Base-by-base conservation (phyloP, 64 coral and sea anemone genomes). In the Montipora capricornis region DNA sequence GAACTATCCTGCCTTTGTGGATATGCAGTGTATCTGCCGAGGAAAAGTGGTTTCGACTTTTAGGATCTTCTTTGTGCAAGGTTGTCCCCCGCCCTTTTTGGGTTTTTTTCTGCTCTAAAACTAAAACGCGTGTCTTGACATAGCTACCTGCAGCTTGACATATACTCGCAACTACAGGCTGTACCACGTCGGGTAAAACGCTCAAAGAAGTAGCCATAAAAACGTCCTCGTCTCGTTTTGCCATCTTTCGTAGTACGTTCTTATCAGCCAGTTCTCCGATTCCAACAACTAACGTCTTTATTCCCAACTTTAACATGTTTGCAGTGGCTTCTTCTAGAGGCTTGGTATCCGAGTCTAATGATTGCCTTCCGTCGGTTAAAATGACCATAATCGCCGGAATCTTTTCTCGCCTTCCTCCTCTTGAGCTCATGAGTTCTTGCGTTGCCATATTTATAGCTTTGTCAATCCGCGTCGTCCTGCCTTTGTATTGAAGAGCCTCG, bases 321-420 rank as follows among this genome's bases (percentile, higher is more conserved):
- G 79, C 61, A 9, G 87, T 44, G 9, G 74, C n/a, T 9, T 91
- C 73, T 2, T 68, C 48, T 16, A 94, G 77, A 49, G 88, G 76
- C 8, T 48, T 89, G 50, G 88, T 55, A 52, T 87, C 77, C 4
- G 74, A 84, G 52, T 85, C 84, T 5, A 26, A 79, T 11, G 92
- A 94, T 68, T 96, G 95, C 44, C 84, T 84, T 50, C 95, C 95
- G 81, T 96, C 95, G 22, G 95, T 96, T 5, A 96, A 53, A 47
- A 96, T 91, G 8, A 96, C 81, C 76, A 87, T 81, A 4, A 89
- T 77, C 47, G 47, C 88, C 0, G 87, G 87, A 47, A 89, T 49
- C 8, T 69, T 76, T 26, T 10, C 14, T 57, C 92, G 49, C 53
- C 51, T 29, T 0, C 87, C 85, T 20, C 83, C 92, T 17, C 50